Evolutionary conservation across 2,113 vertebrate genomes (phyloP).

Genomic region (Corvus hawaiiensis): DNA sequence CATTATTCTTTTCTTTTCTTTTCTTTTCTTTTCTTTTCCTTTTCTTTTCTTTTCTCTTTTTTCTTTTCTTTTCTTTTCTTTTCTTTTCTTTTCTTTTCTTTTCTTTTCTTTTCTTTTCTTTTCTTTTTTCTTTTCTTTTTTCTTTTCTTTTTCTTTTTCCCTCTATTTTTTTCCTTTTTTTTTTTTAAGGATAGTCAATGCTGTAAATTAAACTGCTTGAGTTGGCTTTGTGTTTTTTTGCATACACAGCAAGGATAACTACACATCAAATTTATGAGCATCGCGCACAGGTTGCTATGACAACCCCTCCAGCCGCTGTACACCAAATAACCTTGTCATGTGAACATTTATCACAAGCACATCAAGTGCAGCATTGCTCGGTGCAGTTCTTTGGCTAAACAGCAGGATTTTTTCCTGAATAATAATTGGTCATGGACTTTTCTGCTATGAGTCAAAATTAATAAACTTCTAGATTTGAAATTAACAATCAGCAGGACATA

Average conservation of each 20-base stretch:
- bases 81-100: too few relatives aligned
- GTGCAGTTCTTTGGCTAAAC: constrained; percentile 68
- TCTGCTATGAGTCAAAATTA: constrained; percentile 72
- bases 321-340: constrained; percentile 83
- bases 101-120: too few relatives aligned
- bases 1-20: neutral
- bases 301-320: constrained; percentile 76
- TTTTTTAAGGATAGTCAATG: neutral
- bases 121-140: neutral
- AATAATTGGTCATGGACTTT: constrained; percentile 76
- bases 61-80: neutral
- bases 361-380: constrained; percentile 71
- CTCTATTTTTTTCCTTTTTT: neutral
- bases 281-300: constrained; percentile 76
- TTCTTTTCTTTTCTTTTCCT: neutral
- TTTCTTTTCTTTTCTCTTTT: constrained; percentile 1
- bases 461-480: constrained; percentile 71
- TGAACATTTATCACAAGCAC: constrained; percentile 79
- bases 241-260: constrained; percentile 84
- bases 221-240: constrained; percentile 75
- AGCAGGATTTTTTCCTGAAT: constrained; percentile 74
- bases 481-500: constrained; percentile 56
- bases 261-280: constrained; percentile 82
- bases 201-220: constrained; percentile 76
- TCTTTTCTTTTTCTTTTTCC: neutral